Evolutionary conservation across 2,113 vertebrate genomes (phyloP).

Genomic region (Sardina pilchardus): DNA sequence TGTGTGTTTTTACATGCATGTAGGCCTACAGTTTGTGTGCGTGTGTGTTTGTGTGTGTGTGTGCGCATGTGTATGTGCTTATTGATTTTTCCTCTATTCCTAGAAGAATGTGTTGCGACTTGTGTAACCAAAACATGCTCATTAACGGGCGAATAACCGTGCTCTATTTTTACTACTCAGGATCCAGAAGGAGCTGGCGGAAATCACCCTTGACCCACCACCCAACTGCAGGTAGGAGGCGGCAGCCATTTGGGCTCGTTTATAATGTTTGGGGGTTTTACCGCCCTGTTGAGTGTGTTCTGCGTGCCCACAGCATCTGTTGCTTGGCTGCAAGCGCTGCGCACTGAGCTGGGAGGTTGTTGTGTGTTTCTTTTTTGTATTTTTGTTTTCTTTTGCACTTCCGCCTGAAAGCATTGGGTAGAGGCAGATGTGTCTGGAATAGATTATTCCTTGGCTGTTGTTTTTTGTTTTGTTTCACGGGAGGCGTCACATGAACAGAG

Average conservation of each 20-base stretch:
- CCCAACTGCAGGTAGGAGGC: conserved; percentile 92
- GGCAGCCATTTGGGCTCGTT: neutral
- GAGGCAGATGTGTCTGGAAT: neutral
- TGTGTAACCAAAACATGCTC: neutral
- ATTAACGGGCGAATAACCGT: neutral
- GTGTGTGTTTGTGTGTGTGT: conserved; percentile 1
- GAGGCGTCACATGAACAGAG: neutral
- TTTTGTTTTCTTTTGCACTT: neutral
- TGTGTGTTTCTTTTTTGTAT: too few relatives aligned
- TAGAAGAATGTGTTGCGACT: neutral
- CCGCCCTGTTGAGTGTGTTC: neutral
- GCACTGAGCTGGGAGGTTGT: neutral
- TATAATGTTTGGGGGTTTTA: neutral
- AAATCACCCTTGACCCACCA: conserved; percentile 94
- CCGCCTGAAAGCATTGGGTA: neutral
- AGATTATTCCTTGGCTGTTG: neutral
- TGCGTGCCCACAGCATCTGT: neutral
- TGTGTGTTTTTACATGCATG: neutral
- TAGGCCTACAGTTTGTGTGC: neutral
- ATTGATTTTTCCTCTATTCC: neutral
- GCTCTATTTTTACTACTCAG: conserved; percentile 65
- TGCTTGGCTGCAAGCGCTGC: neutral
- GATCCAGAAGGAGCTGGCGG: conserved; percentile 96
- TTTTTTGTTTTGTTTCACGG: neutral
- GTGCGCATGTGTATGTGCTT: neutral